Evolutionary conservation across 2,888 invertebrate species (phyloP), one percentile per base, ranked within the genome.

Genomic region (Meteorus colon): DNA sequence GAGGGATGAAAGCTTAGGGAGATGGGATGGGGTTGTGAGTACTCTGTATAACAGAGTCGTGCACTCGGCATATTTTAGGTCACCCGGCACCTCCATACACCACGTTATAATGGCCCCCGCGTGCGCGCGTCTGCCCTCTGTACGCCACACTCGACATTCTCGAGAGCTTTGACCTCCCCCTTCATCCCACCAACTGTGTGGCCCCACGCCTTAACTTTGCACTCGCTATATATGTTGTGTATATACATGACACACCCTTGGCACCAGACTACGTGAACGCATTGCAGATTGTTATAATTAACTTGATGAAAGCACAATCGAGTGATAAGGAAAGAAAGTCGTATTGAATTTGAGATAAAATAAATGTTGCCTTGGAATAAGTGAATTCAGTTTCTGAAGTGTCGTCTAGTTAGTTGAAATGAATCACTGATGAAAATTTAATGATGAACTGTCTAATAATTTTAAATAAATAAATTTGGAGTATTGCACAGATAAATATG

Each of bases 41-140:
- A 76, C 76, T 77, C 51, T 65, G 71, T 76, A 74, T 77, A 77
- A 79, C 78, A 80, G 82, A 76, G 80, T 75, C 80, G 72, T 81
- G 83, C 79, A 82, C 82, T 82, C 80, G 82, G 81, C 78, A 81
- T 81, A 82, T 84, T 84, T 84, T 82, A 83, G 83, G 84, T 83
- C 84, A 84, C 79, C 80, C 78, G 76, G 78, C 80, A 78, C 81
- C 81, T 81, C 75, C 79, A 77, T 71, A 77, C 71, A 27, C 71
- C 45, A 68, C 74, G 75, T 77, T 79, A 78, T 81, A 82, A 81
- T 76, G 78, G 75, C 70, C 65, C 55, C 31, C 51, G 34, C 65
- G 55, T 73, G 72, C 63, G 62, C 70, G 60, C 70, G 70, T 63
- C 63, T 12, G 34, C 69, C 45, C 60, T 59, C 55, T 70, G 41